These are phyloP conservation scores for Parambassis ranga DNA, from an alignment of 2,797 vertebrate species.

Conservation along the genomic window DNA sequence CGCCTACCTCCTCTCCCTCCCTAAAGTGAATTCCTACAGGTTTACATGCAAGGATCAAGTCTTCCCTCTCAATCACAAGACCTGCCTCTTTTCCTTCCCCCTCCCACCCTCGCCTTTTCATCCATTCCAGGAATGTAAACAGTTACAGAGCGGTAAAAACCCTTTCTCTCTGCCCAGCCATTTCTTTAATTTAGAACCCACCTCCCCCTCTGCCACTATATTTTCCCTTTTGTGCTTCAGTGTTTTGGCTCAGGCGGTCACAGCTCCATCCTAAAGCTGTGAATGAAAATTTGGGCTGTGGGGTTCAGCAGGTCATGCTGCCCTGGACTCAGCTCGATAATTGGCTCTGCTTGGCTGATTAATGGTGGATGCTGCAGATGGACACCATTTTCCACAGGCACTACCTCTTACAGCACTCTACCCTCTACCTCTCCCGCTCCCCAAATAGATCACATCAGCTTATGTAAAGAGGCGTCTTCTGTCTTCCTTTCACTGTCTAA, in stretches of 20 bases:
- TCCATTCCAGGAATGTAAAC: constrained; percentile 76
- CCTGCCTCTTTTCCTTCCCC: constrained; percentile 24
- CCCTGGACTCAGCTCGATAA: constrained; percentile 68
- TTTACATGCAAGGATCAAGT: constrained; percentile 45
- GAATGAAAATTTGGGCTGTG: constrained; percentile 62
- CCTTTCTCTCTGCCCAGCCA: constrained; percentile 38
- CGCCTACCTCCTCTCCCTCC: constrained; percentile 32
- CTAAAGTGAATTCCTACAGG: constrained; percentile 58
- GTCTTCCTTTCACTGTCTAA: constrained; percentile 14
- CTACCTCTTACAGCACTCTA: constrained; percentile 44
- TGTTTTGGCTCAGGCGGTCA: constrained; percentile 33
- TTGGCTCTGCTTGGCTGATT: constrained; percentile 79
- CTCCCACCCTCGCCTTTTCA: constrained; percentile 47
- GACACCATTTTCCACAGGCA: constrained; percentile 73
- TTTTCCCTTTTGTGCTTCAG: constrained; percentile 30
- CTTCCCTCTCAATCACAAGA: constrained; percentile 53
- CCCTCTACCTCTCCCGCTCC: constrained; percentile 46
- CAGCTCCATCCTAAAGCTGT: constrained; percentile 50
- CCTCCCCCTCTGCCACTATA: neutral
- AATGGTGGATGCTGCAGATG: constrained; percentile 76
- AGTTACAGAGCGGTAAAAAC: constrained; percentile 54
- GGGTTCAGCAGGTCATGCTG: constrained; percentile 68
- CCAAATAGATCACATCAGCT: constrained; percentile 47
- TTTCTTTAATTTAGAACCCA: constrained; percentile 41
- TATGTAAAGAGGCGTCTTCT: constrained; percentile 23